Conservation (phyloP, 2,888 invertebrate genomes). For the Tromatobia lineatoria region DNA sequence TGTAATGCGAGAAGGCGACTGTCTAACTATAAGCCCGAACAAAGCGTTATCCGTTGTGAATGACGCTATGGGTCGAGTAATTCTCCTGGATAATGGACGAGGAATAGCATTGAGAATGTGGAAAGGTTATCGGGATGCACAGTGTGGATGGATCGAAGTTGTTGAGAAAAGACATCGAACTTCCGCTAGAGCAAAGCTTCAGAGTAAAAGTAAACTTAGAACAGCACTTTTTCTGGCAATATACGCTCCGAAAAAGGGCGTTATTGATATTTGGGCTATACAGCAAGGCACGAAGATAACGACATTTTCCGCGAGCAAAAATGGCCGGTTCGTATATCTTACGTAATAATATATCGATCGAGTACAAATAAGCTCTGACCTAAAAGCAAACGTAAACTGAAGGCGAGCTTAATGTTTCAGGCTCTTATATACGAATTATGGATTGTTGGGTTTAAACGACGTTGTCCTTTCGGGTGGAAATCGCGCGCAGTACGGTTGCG, state of each 20-base stretch:
- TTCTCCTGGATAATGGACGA: conserved; percentile 93
- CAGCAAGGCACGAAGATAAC: conserved; percentile 96
- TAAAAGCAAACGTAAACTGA: neutral
- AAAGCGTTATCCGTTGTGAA: conserved; percentile 92
- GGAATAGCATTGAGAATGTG: conserved; percentile 94
- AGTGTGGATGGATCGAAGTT: conserved; percentile 97
- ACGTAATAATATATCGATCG: neutral
- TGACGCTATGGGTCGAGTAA: conserved; percentile 95
- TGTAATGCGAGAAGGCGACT: conserved; percentile 90
- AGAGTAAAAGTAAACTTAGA: conserved; percentile 83
- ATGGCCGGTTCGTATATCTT: conserved; percentile 87
- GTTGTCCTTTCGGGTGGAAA: conserved; percentile 83
- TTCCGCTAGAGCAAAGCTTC: conserved; percentile 53
- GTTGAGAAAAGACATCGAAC: conserved; percentile 87
- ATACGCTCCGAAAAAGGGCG: conserved; percentile 96
- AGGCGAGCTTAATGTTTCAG: conserved; percentile 79
- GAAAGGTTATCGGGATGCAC: conserved; percentile 98
- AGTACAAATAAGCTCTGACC: neutral
- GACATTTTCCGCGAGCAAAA: conserved; percentile 95
- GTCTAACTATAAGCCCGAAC: conserved; percentile 93
- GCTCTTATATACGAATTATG: conserved; percentile 93
- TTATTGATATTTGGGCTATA: conserved; percentile 97
- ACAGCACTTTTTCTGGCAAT: conserved; percentile 95
- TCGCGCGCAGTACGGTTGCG: conserved; percentile 90
- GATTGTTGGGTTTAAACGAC: conserved; percentile 91